Conservation (phyloP, 2,888 invertebrate genomes). For the Eugnorisma glareosa region DNA sequence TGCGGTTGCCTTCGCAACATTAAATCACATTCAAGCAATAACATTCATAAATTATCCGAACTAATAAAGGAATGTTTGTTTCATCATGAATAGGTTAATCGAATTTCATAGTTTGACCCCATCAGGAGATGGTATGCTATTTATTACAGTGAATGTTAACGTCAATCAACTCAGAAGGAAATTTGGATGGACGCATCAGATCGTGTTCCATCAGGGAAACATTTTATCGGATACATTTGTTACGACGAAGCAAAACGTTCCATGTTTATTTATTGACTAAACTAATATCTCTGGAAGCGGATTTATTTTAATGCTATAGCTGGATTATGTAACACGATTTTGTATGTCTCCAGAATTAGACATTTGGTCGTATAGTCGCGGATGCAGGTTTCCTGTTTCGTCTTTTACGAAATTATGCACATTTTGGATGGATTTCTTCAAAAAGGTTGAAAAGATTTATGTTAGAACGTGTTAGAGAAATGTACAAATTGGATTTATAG, state of each 20-base stretch:
- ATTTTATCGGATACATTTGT: constrained; percentile 72
- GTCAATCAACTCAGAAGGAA: constrained; percentile 77
- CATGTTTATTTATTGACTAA: constrained; percentile 63
- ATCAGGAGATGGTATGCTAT: constrained; percentile 75
- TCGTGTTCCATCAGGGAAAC: constrained; percentile 76
- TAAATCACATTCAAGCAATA: constrained; percentile 61
- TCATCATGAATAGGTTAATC: constrained; percentile 78
- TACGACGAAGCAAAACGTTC: constrained; percentile 60
- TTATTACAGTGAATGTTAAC: constrained; percentile 77
- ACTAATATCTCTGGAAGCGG: constrained; percentile 66
- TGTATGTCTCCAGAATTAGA: constrained; percentile 65
- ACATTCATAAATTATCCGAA: constrained; percentile 71
- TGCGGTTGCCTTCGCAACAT: constrained; percentile 57
- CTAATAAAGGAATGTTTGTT: constrained; percentile 73
- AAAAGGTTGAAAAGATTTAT: constrained; percentile 65
- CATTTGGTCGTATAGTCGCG: constrained; percentile 70
- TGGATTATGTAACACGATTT: constrained; percentile 64
- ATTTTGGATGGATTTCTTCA: constrained; percentile 65
- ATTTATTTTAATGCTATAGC: constrained; percentile 65
- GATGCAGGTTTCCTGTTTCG: constrained; percentile 75
- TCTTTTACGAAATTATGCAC: constrained; percentile 58
- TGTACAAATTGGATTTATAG: constrained; percentile 61
- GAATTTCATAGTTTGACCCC: constrained; percentile 79
- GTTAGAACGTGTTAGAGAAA: constrained; percentile 42
- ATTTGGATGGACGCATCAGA: constrained; percentile 72